Conservation (phyloP, 23 tunicate species). For the Ascidia mentula region DNA sequence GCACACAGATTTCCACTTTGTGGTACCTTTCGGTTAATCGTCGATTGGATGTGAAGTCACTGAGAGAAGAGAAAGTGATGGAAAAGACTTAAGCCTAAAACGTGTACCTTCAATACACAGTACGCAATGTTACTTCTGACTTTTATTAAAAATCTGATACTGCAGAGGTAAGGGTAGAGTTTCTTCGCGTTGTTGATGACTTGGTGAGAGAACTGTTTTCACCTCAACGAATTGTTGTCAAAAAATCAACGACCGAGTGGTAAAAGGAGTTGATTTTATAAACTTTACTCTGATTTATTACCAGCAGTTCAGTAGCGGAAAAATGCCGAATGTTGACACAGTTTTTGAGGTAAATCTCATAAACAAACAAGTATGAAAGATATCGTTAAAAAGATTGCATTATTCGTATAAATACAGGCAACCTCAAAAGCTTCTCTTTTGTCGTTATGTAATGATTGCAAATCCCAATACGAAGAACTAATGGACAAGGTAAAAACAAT, state of each 20-base stretch:
- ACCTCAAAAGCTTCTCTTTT: neutral
- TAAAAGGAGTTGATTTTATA: constrained; percentile 33
- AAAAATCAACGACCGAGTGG: constrained; percentile 33
- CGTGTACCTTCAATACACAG: neutral
- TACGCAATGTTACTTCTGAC: too few species aligned
- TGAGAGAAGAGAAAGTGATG: constrained; percentile 10
- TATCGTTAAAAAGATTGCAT: neutral
- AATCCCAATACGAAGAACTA: neutral
- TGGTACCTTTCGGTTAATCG: constrained; percentile 1
- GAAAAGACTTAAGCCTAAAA: neutral
- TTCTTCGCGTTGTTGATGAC: neutral
- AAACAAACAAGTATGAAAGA: neutral
- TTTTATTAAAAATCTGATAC: too few species aligned
- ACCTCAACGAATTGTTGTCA: constrained; percentile 22
- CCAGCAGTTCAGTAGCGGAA: constrained; percentile 21
- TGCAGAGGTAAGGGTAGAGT: neutral
- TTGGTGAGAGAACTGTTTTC: neutral
- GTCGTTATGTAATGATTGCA: neutral
- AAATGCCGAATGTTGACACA: constrained; percentile 36
- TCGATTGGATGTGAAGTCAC: constrained; percentile 29
- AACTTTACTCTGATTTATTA: constrained; percentile 13
- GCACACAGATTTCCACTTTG: constrained; percentile 11
- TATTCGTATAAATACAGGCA: neutral
- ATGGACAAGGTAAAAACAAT: neutral
- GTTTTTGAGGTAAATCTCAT: constrained; percentile 26